Base-by-base conservation (phyloP, 2,797 vertebrate species). In the Squalus acanthias region DNA sequence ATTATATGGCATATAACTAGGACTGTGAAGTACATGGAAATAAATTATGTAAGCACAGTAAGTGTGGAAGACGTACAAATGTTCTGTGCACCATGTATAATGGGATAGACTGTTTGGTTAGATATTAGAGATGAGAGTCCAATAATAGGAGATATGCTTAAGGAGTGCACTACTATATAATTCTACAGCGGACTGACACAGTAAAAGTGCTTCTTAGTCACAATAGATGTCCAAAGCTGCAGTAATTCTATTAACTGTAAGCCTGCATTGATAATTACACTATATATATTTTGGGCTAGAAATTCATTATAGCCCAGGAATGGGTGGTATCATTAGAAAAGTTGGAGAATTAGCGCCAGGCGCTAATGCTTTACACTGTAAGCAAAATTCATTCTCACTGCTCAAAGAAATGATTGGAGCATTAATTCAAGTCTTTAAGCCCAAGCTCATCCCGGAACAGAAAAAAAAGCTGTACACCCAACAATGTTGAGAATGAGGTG, bases 41-140 rank as follows among this genome's bases (percentile, higher is more conserved):
- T 95, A 60, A 95, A 95, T 95, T 95, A 95, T 95, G 94, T 53
- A 95, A 53, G 70, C 94, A 29, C 26, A 22, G 50, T 95, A 60
- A 95, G 94, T 70, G 39, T 69, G 39, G 93, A 95, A 95, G 67
- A 95, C 72, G 93, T 46, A 95, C 60, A 95, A 70, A 76, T 95
- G 70, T 72, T 76, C 17, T n/a, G 94, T 17, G 26, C 53, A 72
- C 5, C 94, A 95, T 57, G 69, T 72, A n/a, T 76, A 95, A 95
- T 74, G 26, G 29, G 22, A 33, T 57, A 22, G 50, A 3, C 63
- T 63, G 88, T 63, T 91, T 8, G 46, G 26, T 26, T 88, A 70
- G 65, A 76, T n/a, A 76, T 53, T 57, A n/a, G 50, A 74, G 17
- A 57, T 95, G 70, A 70, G 70, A 74, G 72, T 57, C 7, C 50